Percentiles rank a stretch among this genome's conserved stretches.
Evolutionary conservation across 2,113 vertebrate genomes (phyloP).

Genomic region (Hydropotes inermis): DNA sequence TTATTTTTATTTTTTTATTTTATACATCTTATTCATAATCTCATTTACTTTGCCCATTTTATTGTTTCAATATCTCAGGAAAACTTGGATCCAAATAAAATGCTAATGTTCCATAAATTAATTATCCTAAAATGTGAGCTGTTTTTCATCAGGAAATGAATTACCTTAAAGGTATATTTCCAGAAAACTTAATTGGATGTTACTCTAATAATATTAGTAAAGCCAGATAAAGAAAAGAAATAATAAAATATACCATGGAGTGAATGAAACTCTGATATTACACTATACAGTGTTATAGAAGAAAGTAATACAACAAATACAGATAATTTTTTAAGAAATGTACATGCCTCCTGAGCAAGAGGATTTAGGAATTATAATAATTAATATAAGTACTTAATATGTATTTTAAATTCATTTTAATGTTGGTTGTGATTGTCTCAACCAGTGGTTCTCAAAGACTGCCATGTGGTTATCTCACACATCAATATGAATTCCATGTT

Average conservation of each 20-base stretch:
- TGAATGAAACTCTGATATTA: background rate
- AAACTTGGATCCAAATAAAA: background rate
- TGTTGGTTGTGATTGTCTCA: background rate
- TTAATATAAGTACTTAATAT: background rate
- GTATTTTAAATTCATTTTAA: constrained; percentile 19
- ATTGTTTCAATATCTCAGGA: background rate
- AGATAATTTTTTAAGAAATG: background rate
- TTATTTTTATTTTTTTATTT: too few species aligned
- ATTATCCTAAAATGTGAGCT: background rate
- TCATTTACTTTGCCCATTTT: background rate
- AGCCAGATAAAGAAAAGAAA: background rate
- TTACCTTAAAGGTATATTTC: background rate
- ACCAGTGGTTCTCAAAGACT: background rate
- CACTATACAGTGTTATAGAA: background rate
- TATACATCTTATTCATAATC: background rate
- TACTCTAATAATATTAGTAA: background rate
- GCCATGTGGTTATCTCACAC: constrained; percentile 80
- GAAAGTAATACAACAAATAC: background rate
- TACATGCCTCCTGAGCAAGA: background rate
- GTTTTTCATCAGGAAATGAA: constrained; percentile 18
- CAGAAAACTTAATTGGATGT: background rate
- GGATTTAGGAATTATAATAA: background rate
- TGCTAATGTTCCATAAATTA: constrained; percentile 2
- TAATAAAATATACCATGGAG: background rate
- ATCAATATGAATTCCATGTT: constrained; percentile 91